Percentiles rank a stretch among this genome's conserved stretches.
These are phyloP conservation scores for Siniperca scherzeri DNA, from an alignment of 2,797 vertebrate genomes.

Conservation along the genomic window DNA sequence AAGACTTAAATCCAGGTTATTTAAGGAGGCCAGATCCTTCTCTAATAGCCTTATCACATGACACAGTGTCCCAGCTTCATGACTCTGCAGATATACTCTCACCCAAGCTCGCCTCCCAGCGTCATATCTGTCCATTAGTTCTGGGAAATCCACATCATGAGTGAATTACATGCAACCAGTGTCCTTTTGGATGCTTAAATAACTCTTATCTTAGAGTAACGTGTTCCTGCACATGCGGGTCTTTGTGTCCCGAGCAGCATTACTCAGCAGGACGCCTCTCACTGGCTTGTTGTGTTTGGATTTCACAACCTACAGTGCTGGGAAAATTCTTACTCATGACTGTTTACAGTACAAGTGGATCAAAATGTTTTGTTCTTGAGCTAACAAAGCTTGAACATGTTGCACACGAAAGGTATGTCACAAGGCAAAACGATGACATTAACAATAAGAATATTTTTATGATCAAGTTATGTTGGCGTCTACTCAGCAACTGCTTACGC, in stretches of 20 bases:
- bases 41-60: conserved; percentile 71
- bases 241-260: not conserved
- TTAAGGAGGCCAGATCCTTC: conserved; percentile 62
- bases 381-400: not conserved
- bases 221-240: conserved; percentile 1
- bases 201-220: not conserved
- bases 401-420: conserved; percentile 16
- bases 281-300: conserved; percentile 12
- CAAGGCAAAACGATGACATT: not conserved
- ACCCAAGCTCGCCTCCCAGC: conserved; percentile 10
- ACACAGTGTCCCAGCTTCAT: conserved; percentile 49
- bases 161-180: not conserved
- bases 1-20: conserved; percentile 66
- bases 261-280: conserved; percentile 22
- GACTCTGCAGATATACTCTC: conserved; percentile 57
- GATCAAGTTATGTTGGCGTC: not conserved
- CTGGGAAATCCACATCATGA: conserved; percentile 12
- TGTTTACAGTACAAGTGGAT: conserved; percentile 37
- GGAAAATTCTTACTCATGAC: not conserved
- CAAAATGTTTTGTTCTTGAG: conserved; percentile 56
- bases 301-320: conserved; percentile 33
- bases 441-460: conserved; percentile 48
- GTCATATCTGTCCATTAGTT: not conserved
- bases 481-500: too few relatives aligned
- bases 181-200: not conserved